Conservation (phyloP, 2,797 vertebrate species). For the Peromyscus eremicus region DNA sequence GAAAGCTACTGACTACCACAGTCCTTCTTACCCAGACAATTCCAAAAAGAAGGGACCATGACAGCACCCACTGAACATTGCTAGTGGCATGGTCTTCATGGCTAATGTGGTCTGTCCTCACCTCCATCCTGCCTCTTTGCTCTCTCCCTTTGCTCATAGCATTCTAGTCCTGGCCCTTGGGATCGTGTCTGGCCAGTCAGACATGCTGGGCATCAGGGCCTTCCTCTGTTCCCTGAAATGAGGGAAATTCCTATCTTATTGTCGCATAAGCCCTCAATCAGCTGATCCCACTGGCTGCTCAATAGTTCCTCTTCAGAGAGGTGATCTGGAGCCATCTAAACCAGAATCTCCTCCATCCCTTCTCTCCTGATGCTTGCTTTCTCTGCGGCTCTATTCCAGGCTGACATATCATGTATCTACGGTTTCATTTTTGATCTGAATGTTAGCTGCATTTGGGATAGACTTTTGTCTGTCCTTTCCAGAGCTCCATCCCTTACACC, state of each 20-base stretch:
- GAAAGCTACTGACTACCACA: not conserved
- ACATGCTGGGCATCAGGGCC: not conserved
- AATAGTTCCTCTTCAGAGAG: not conserved
- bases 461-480: not conserved
- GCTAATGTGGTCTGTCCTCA: not conserved
- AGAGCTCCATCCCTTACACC: not conserved
- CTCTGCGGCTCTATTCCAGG: not conserved
- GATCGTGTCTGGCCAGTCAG: not conserved
- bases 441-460: not conserved
- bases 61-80: not conserved
- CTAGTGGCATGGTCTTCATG: not conserved
- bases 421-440: slow-evolving; percentile 22
- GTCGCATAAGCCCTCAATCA: not conserved
- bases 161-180: not conserved
- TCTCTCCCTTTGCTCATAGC: not conserved
- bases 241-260: not conserved
- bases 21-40: not conserved
- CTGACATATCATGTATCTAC: not conserved
- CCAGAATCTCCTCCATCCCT: rapidly evolving
- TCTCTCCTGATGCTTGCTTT: not conserved
- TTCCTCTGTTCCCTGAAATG: not conserved
- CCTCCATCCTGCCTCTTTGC: not conserved
- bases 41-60: not conserved
- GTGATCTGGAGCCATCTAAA: not conserved
- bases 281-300: not conserved